Conservation (phyloP, 1,140 invertebrate genomes). For the Bursaphelenchus mucronatus region DNA sequence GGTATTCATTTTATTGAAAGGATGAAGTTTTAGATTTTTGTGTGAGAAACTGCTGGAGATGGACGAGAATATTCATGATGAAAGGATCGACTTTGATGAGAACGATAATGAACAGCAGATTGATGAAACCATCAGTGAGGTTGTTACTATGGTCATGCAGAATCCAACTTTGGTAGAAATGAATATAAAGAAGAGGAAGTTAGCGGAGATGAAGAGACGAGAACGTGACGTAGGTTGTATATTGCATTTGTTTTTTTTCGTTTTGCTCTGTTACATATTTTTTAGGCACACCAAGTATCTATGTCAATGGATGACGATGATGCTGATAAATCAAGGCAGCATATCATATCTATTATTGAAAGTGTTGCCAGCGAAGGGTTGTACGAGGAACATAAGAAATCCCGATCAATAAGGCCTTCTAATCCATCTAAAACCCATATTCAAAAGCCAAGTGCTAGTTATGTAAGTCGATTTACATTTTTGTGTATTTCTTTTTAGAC, state of each 20-base stretch:
- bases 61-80: constrained; percentile 1
- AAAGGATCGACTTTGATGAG: constrained; percentile 9
- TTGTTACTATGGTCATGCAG: constrained; percentile 14
- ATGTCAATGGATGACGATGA: not conserved
- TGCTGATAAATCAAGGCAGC: constrained; percentile 2
- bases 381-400: not conserved
- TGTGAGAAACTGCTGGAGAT: constrained; percentile 10
- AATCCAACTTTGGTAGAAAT: not conserved
- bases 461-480: not conserved
- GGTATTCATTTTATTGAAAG: constrained; percentile 2
- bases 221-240: not conserved
- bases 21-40: constrained; percentile 12
- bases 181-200: constrained; percentile 2
- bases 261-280: not conserved
- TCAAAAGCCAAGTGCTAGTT: not conserved
- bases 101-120: not conserved
- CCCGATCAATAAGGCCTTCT: not conserved
- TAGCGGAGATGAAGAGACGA: constrained; percentile 5
- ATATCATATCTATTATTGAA: constrained; percentile 14
- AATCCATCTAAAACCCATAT: not conserved
- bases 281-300: not conserved
- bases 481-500: not conserved
- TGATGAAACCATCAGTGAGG: constrained; percentile 10
- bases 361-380: not conserved
- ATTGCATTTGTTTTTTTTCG: not conserved